Conservation (phyloP, 2,888 invertebrate species). For the Spisula subtruncata region DNA sequence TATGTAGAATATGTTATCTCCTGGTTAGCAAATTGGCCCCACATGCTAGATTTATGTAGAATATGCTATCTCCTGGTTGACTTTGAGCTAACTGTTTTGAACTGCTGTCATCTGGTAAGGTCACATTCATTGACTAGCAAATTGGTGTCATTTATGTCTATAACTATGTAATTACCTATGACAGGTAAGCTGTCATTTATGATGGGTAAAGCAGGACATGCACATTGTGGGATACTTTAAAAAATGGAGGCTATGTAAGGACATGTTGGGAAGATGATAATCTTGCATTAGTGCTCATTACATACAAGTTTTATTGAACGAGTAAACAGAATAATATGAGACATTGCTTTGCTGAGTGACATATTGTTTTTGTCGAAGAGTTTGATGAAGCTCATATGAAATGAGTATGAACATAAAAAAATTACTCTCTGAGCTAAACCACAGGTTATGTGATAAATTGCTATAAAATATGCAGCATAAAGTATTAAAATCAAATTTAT, state of each 20-base stretch:
- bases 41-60: not conserved
- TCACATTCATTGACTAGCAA: constrained; percentile 30
- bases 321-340: too few species aligned
- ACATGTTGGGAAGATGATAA: too few species aligned
- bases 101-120: constrained; percentile 20
- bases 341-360: too few species aligned
- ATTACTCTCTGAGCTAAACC: too few species aligned
- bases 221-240: not conserved
- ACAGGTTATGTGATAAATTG: too few species aligned
- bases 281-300: too few species aligned
- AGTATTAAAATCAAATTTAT: not conserved
- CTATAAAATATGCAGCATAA: not conserved
- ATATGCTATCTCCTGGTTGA: not conserved
- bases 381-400: too few species aligned
- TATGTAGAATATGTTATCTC: not conserved
- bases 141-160: constrained; percentile 33
- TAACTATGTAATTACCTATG: constrained; percentile 32
- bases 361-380: too few species aligned
- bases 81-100: not conserved
- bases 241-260: too few species aligned
- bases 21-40: too few species aligned
- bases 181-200: constrained; percentile 25
- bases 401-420: too few species aligned
- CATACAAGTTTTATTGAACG: too few species aligned
- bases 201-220: not conserved